Evolutionary conservation across 1,140 invertebrate genomes (phyloP), one percentile per base, ranked within the genome.

Genomic region (Delia radicum): DNA sequence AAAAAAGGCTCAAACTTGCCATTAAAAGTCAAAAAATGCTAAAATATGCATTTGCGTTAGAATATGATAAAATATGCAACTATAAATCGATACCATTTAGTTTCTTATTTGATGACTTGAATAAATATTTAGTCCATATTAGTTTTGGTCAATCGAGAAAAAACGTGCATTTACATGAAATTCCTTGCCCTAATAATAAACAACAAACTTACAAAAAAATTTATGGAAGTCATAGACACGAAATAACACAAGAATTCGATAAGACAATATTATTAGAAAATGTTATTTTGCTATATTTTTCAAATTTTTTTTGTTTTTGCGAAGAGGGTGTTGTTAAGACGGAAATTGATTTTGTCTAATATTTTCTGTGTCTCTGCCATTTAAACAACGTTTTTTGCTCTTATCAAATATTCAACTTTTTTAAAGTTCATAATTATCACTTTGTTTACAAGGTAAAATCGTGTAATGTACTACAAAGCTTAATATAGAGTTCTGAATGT

Each of bases 401-500:
- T 7, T 21, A 21, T 21, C 24, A 7, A 24, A 1, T 55, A 21
- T 55, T 55, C 10, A 24, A 21, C 18, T 55, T 55, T 24, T 55
- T 21, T 55, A 55, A 55, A 55, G 48, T 55, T 55, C 21, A 55
- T 55, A 24, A 55, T 55, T 21, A 55, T 21, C 48, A 55, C 48
- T 55, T 55, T 55, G 48, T 55, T 55, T 55, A 55, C 48, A 55
- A 55, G 48, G 48, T 55, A 55, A 55, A 55, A 55, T 55, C 48
- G 48, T 55, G 48, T 55, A 55, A 55, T 7, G 24, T 21, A 55
- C n/a, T 55, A 2, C 13, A n/a, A 55, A n/a, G 48, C 48, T 21
- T 55, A 21, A 18, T 21, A 55, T 55, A 7, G 48, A 55, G 37
- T 42, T 42, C n/a, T 42, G 37, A 42, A 42, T 21, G 18, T 55